Evolutionary conservation across 2,888 invertebrate species (phyloP), one percentile per base, ranked within the genome.

Genomic region (Drosophila mettleri): DNA sequence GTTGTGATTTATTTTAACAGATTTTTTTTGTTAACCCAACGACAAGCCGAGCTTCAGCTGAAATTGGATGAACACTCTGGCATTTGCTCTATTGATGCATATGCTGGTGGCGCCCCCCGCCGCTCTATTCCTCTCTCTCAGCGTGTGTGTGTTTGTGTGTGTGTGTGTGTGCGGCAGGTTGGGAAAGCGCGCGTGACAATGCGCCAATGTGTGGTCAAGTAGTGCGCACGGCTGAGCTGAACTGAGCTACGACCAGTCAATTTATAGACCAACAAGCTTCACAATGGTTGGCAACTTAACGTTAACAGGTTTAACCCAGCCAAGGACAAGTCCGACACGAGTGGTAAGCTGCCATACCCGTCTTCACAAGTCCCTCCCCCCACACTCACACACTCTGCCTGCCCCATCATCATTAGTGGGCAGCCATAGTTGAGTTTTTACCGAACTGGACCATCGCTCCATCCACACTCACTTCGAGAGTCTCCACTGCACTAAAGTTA

Each of bases 1-100:
- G 85, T 85, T 85, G 85, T 88, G 85, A 85, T 85, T 85, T 85
- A 85, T 85, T 85, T 85, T 88, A 85, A 85, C 88, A 85, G 85
- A 60, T 59, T 59, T 41, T 41, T 82, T 74, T 74, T 76, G 86
- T 84, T 86, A 86, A 80, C 87, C 87, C 74, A 82, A 76, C 74
- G 48, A 55, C 27, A 41, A 41, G 33, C 16, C 29, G 45, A 51
- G 34, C 10, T 48, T 38, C 41, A 41, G 45, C 27, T 51, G 27
- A 27, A 49, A 68, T 36, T 33, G 69, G 51, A 54, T 69, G 59
- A 63, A 69, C 69, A 69, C 51, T 72, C 55, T 78, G 61, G 67
- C 74, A 78, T 76, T 84, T 74, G 85, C 52, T 85, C 77, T 78
- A 83, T 83, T 83, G 83, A 83, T 83, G 86, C 84, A 85, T 82